Evolutionary conservation across 2,888 invertebrate species (phyloP), one percentile per base, ranked within the genome.

Genomic region (Lasioglossum lativentre): DNA sequence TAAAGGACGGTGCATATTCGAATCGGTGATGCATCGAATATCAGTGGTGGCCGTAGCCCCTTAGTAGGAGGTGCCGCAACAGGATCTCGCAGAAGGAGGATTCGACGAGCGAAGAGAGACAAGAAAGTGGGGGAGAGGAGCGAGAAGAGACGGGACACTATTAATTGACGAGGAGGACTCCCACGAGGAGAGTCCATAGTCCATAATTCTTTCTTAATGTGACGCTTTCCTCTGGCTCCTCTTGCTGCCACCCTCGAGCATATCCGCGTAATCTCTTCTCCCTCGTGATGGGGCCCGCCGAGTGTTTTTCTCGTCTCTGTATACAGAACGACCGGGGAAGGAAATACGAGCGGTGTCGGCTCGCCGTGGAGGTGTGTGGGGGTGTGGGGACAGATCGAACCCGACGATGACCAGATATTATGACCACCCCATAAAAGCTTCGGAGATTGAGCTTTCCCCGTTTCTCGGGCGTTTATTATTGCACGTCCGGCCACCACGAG

Each of bases 171-270:
- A 91, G 91, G 92, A 89, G 92, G 92, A 88, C 84, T 89, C 89
- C 87, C 85, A 89, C 90, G 91, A 89, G 90, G 88, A 88, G 88
- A 86, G 87, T 81, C 87, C 83, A 82, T 85, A 83, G 90, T 86
- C 91, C 92, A 94, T 94, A 95, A 94, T 93, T 95, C 94, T 94
- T 90, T 86, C 92, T 94, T 95, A 95, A 95, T 94, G 95, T 92
- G 94, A 94, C 94, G 92, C 89, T 88, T 90, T 92, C 88, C 78
- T 86, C 79, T 81, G 81, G 63, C 77, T 85, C 68, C 83, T 85
- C 91, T 83, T 82, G 70, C 79, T 85, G 77, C 68, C 85, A 87
- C 86, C 86, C 86, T 82, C 83, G 59, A 47, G 23, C 40, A 63
- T 82, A 86, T 89, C 89, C 75, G 85, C 92, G 94, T 94, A 94